phyloP scores from a whole-genome alignment of 2,888 invertebrate species.

The Odontocerum albicorne region DNA sequence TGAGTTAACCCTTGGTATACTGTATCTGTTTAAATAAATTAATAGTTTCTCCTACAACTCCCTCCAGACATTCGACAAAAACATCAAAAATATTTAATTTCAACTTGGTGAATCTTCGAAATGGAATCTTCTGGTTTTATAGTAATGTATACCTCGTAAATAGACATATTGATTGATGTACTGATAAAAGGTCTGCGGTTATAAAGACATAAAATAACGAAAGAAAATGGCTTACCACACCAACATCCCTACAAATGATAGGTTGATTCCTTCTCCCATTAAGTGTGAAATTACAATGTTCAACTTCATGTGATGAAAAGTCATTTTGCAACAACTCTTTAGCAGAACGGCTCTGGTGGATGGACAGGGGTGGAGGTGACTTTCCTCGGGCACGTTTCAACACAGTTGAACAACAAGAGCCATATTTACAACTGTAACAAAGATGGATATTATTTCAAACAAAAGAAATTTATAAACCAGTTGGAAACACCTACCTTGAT shows the following conservation, averaged over 20 bases:
- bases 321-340: slow-evolving; percentile 5
- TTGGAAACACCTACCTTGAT: no score
- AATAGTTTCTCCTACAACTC: no score
- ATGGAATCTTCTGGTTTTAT: no score
- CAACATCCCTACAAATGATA: slow-evolving; percentile 26
- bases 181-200: no score
- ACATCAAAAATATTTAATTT: no score
- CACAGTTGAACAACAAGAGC: slow-evolving; percentile 27
- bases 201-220: neutral
- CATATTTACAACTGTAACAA: slow-evolving; percentile 31
- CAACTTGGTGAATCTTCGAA: no score
- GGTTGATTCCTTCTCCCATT: slow-evolving; percentile 17
- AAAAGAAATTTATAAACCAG: neutral
- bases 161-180: no score
- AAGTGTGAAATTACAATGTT: slow-evolving; percentile 2
- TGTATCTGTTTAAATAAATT: no score
- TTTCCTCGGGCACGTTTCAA: slow-evolving; percentile 22
- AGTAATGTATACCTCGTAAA: no score
- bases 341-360: slow-evolving; percentile 13
- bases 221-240: slow-evolving; percentile 25
- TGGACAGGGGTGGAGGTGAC: slow-evolving; percentile 19
- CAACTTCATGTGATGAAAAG: slow-evolving; percentile 3
- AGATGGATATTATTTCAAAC: neutral
- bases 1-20: no score
- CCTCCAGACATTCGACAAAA: no score